phyloP scores from a whole-genome alignment of 2,888 invertebrate genomes.

The Polietes domitor region DNA sequence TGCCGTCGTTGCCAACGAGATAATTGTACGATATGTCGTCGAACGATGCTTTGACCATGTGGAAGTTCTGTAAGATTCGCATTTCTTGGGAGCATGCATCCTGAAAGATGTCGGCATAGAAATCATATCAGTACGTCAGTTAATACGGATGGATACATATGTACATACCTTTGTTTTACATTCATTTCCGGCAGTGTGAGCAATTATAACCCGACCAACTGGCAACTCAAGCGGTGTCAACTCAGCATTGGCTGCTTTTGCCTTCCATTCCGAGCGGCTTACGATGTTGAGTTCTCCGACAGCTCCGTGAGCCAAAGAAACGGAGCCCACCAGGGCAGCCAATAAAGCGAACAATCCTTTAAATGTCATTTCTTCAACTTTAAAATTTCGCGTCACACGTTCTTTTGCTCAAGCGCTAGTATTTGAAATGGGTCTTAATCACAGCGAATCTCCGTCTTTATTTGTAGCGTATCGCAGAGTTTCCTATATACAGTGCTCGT shows the following conservation, averaged over 20 bases:
- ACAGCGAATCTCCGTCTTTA: neutral
- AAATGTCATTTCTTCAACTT: neutral
- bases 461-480: neutral
- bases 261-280: slow-evolving; percentile 85
- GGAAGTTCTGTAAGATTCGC: slow-evolving; percentile 84
- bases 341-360: neutral
- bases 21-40: slow-evolving; percentile 89
- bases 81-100: slow-evolving; percentile 83
- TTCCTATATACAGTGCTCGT: neutral
- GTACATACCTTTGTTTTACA: slow-evolving; percentile 78
- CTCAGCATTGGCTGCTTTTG: slow-evolving; percentile 82
- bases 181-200: slow-evolving; percentile 84
- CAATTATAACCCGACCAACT: slow-evolving; percentile 82
- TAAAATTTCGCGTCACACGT: neutral
- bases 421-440: neutral
- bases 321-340: neutral
- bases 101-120: slow-evolving; percentile 65
- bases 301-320: neutral
- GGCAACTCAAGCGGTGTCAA: slow-evolving; percentile 80
- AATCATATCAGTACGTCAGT: neutral
- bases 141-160: neutral
- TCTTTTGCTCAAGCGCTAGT: neutral
- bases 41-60: slow-evolving; percentile 84
- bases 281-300: slow-evolving; percentile 79
- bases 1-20: slow-evolving; percentile 88